Evolutionary conservation across 2,113 vertebrate genomes (phyloP), one percentile per base, ranked within the genome.

Genomic region (Lontra canadensis): DNA sequence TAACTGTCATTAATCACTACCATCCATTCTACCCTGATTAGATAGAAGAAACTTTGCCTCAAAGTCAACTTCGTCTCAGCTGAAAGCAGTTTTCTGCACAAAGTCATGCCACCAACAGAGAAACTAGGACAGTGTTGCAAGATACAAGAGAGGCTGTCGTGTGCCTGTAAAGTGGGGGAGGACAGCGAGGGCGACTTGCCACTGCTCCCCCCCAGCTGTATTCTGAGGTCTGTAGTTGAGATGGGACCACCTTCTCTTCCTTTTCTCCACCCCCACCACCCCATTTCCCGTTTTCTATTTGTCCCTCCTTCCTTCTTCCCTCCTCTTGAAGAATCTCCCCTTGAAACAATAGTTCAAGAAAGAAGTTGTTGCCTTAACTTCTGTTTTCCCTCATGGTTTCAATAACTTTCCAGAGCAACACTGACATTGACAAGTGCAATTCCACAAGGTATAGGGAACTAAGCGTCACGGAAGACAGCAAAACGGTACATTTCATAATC

Each of bases 81-180:
- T 5, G 10, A 21, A 34, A 49, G 44, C 26, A 69, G 21, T 23
- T n/a, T 57, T 23, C 39, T 34, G 7, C 26, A 11, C 11, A 39
- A 4, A 74, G n/a, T 63, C 65, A 17, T 4, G 69, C 39, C 9
- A 6, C 55, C 49, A 6, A 73, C 21, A 36, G n/a, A 3, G n/a
- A 20, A 87, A 39, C 9, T 0, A 80, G 89, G 39, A 21, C 0
- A 39, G 18, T 23, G 34, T 5, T 1, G 2, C 12, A 3, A n/a
- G 63, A 13, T 26, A 2, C 36, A 3, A 25, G 0, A 36, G 82
- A 23, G 12, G 1, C 7, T 13, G 1, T 7, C 14, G 8, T 11
- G 0, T 1, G 23, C 1, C 0, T 10, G 8, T 59, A 31, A 36
- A 29, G 6, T 0, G 0, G 14, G 65, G n/a, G 57, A 15, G 26